phyloP scores from a whole-genome alignment of 2,888 invertebrate genomes.

The Epirrita christyi region DNA sequence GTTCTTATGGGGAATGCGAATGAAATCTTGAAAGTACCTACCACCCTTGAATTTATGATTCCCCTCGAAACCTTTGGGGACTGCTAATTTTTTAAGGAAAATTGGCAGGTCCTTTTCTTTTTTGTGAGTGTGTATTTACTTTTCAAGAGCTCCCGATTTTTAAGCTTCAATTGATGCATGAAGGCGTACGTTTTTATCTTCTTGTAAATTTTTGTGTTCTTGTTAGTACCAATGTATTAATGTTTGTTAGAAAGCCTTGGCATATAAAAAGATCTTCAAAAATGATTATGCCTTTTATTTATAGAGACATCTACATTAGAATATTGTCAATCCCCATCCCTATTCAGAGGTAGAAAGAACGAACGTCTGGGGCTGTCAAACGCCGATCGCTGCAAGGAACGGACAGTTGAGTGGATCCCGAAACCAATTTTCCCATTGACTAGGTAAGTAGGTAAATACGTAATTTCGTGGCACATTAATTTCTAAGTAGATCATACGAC shows the following conservation, averaged over 20 bases:
- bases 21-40: constrained; percentile 72
- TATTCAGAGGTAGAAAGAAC: constrained; percentile 15
- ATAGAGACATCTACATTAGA: not conserved
- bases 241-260: too few relatives aligned
- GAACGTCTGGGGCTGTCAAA: constrained; percentile 54
- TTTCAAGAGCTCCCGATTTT: constrained; percentile 10
- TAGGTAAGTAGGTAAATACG: constrained; percentile 81
- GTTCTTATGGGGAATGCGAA: constrained; percentile 71
- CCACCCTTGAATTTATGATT: constrained; percentile 74
- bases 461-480: constrained; percentile 79
- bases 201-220: too few relatives aligned
- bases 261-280: too few relatives aligned
- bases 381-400: constrained; percentile 67
- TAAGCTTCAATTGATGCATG: not conserved
- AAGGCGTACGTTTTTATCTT: too few relatives aligned
- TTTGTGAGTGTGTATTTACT: constrained; percentile 15
- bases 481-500: constrained; percentile 66
- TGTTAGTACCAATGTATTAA: too few relatives aligned
- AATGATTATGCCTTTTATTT: too few relatives aligned
- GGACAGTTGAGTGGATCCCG: constrained; percentile 65
- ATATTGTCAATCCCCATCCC: constrained; percentile 6
- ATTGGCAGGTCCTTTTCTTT: constrained; percentile 46
- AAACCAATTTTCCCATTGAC: constrained; percentile 79
- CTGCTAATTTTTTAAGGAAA: constrained; percentile 70
- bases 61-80: constrained; percentile 68